These are phyloP conservation scores for Pygoscelis antarcticus DNA, from an alignment of 2,113 vertebrate genomes.

Conservation along the genomic window DNA sequence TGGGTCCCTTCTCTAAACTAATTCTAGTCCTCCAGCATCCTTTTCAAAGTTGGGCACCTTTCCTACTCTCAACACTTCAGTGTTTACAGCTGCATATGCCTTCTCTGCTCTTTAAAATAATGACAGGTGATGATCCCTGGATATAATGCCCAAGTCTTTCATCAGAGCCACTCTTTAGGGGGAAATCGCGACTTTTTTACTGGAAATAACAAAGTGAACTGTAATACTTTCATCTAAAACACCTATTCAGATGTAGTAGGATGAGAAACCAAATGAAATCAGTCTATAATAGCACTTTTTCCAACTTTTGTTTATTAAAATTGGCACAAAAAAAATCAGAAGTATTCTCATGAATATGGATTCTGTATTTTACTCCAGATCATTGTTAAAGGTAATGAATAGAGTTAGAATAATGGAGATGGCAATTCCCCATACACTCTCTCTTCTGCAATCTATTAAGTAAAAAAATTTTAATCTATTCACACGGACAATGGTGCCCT, in stretches of 20 bases:
- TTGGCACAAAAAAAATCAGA: not conserved
- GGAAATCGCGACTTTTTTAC: fast-evolving
- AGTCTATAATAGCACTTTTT: not conserved
- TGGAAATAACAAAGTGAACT: not conserved
- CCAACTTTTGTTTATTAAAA: not conserved
- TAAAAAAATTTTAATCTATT: not conserved
- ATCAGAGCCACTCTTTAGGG: not conserved
- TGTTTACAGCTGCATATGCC: not conserved
- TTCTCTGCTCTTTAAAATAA: not conserved
- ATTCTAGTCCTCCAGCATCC: not conserved
- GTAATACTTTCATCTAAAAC: not conserved
- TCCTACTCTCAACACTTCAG: not conserved
- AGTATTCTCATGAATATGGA: not conserved
- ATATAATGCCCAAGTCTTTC: not conserved
- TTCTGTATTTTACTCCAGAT: slow-evolving; percentile 3
- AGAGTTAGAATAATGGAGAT: not conserved
- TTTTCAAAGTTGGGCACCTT: not conserved
- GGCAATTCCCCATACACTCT: not conserved
- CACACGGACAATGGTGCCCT: not conserved
- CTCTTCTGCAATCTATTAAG: not conserved
- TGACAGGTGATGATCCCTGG: not conserved
- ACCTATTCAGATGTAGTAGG: not conserved
- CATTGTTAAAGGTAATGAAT: slow-evolving; percentile 6
- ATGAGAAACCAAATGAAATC: not conserved
- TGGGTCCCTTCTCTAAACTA: not conserved